A percentile compares a stretch with the other conserved stretches of the same genome.
Evolutionary conservation across 1,140 invertebrate genomes (phyloP).

Genomic region (Pomacea maculata): DNA sequence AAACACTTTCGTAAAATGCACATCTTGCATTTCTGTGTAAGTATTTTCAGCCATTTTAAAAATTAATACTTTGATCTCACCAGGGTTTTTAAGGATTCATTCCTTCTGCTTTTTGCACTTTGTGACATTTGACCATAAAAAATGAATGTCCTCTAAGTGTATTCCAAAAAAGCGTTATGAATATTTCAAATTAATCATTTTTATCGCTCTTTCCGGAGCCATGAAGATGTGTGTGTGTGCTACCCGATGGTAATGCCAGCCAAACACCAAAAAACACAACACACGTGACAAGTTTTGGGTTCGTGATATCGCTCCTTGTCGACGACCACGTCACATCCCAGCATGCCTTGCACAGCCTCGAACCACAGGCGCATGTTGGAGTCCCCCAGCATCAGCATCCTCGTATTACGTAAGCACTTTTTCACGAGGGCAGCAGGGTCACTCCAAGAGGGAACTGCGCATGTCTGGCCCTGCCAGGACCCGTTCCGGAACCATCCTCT

Average conservation of each 20-base stretch:
- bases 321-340: background rate
- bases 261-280: background rate
- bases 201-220: too few species aligned
- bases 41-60: too few species aligned
- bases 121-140: background rate
- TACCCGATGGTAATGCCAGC: too few species aligned
- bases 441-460: background rate
- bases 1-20: too few species aligned
- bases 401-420: constrained; percentile 6
- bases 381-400: constrained; percentile 18
- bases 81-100: too few species aligned
- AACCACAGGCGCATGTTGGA: constrained; percentile 17
- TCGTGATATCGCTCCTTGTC: background rate
- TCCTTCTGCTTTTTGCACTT: background rate
- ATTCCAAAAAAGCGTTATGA: background rate
- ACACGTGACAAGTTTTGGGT: background rate
- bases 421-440: background rate
- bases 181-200: background rate
- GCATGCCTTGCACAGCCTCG: background rate
- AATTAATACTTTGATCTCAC: too few species aligned
- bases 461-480: background rate
- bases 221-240: too few species aligned
- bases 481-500: background rate
- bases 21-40: too few species aligned
- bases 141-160: background rate